Percentiles rank a stretch among this genome's conserved stretches.
These are phyloP conservation scores for Hyposoter didymator DNA, from an alignment of 2,888 invertebrate species.

Conservation along the genomic window DNA sequence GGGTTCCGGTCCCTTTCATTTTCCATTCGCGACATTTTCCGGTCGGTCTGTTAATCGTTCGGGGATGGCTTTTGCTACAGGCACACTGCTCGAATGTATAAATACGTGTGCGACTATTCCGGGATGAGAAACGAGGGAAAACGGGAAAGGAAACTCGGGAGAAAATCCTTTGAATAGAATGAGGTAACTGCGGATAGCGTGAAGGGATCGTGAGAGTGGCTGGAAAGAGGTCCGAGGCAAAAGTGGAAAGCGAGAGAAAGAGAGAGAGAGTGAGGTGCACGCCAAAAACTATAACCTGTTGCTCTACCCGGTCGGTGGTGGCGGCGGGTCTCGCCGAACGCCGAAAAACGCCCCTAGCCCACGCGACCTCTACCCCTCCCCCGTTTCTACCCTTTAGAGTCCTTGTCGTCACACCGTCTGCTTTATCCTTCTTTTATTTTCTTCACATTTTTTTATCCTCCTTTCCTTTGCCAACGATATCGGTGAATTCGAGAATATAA, in stretches of 20 bases:
- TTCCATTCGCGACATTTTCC: slow-evolving; percentile 63
- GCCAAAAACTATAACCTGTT: slow-evolving; percentile 84
- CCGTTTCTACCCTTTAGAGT: slow-evolving; percentile 42
- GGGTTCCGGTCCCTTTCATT: slow-evolving; percentile 38
- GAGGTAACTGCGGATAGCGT: slow-evolving; percentile 58
- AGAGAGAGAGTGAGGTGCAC: slow-evolving; percentile 73
- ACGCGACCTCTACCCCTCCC: slow-evolving; percentile 54
- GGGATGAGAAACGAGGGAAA: slow-evolving; percentile 64
- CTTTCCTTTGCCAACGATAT: slow-evolving; percentile 3
- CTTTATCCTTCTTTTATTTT: slow-evolving; percentile 17
- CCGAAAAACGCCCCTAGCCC: slow-evolving; percentile 69
- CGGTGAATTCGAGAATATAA: slow-evolving; percentile 16
- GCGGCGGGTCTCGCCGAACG: slow-evolving; percentile 49
- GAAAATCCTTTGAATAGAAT: slow-evolving; percentile 68
- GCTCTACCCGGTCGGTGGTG: slow-evolving; percentile 71
- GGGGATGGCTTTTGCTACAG: slow-evolving; percentile 15
- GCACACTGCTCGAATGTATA: neutral
- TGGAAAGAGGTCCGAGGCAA: slow-evolving; percentile 52
- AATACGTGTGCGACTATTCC: neutral
- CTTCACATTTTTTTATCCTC: neutral
- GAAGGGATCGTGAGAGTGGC: slow-evolving; percentile 52
- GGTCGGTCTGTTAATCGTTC: slow-evolving; percentile 52
- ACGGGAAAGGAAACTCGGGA: slow-evolving; percentile 66
- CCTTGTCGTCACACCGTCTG: slow-evolving; percentile 56
- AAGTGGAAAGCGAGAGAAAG: slow-evolving; percentile 34